A percentile compares a stretch with the other conserved stretches of the same genome.
Conservation (phyloP, 2,888 invertebrate species). For the Drosophila eohydei region DNA sequence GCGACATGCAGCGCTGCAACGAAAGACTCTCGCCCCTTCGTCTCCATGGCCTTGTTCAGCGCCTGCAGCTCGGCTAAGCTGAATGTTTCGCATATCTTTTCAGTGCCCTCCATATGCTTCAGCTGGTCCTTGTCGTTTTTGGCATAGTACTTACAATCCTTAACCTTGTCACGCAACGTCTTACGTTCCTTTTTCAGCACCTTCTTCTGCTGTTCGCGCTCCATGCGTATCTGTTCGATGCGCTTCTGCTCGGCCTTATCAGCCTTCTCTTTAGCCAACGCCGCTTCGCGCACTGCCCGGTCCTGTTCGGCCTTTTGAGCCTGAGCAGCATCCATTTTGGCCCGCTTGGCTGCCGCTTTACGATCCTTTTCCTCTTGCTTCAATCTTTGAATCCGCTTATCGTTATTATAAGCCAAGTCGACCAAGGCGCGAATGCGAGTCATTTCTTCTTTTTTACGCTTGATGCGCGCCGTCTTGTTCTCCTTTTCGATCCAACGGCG, state of each 20-base stretch:
- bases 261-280: constrained; percentile 90
- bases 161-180: constrained; percentile 90
- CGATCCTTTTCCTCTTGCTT: constrained; percentile 97
- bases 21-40: constrained; percentile 89
- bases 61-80: constrained; percentile 90
- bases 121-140: constrained; percentile 90
- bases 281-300: constrained; percentile 89
- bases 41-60: constrained; percentile 89
- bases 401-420: constrained; percentile 96
- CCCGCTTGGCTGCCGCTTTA: constrained; percentile 94
- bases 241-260: constrained; percentile 93
- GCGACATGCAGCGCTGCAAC: constrained; percentile 89
- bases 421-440: constrained; percentile 94
- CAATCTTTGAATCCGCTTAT: constrained; percentile 96
- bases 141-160: constrained; percentile 92
- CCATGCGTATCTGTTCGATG: constrained; percentile 92
- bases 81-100: constrained; percentile 94
- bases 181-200: constrained; percentile 95
- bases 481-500: constrained; percentile 99
- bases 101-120: constrained; percentile 94
- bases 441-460: constrained; percentile 99
- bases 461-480: constrained; percentile 96
- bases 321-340: constrained; percentile 93
- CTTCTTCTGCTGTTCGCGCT: constrained; percentile 94
- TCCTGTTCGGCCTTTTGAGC: constrained; percentile 94